Percentiles rank a stretch among this genome's conserved stretches.
phyloP scores from a whole-genome alignment of 2,797 vertebrate species.

The Momotus momota region DNA sequence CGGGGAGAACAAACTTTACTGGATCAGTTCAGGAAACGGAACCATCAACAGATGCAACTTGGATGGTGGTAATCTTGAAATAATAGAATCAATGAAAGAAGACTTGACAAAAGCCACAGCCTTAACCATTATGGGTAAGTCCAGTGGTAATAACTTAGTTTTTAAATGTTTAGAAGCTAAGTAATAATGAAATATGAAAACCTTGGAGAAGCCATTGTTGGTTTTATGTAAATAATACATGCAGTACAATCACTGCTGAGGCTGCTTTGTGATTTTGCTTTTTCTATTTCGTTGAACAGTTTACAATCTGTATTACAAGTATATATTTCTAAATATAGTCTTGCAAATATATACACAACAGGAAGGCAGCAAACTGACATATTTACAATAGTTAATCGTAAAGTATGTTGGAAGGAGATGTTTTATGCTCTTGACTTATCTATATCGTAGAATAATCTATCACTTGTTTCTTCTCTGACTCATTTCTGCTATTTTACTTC shows the following conservation, averaged over 20 bases:
- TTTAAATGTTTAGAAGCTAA: conserved; percentile 67
- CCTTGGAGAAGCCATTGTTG: conserved; percentile 6
- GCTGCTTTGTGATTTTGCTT: background rate
- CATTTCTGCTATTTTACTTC: background rate
- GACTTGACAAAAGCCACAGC: conserved; percentile 94
- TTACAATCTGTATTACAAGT: background rate
- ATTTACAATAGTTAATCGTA: background rate
- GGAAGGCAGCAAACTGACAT: background rate
- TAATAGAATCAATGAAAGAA: conserved; percentile 94
- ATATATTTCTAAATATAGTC: background rate
- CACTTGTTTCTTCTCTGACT: background rate
- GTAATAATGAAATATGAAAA: conserved; percentile 67
- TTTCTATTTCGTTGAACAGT: background rate
- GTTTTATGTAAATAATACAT: background rate
- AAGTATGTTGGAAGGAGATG: background rate
- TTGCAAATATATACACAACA: background rate
- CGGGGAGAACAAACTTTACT: conserved; percentile 93
- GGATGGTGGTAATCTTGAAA: conserved; percentile 93
- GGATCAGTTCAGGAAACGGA: conserved; percentile 98
- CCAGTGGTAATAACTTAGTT: conserved; percentile 51
- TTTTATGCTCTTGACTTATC: background rate
- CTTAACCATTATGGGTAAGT: conserved; percentile 99
- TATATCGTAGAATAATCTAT: background rate
- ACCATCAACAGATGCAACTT: conserved; percentile 98
- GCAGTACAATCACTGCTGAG: background rate